Conservation (phyloP, 2,888 invertebrate genomes). For the Drosophila melanosoma region DNA sequence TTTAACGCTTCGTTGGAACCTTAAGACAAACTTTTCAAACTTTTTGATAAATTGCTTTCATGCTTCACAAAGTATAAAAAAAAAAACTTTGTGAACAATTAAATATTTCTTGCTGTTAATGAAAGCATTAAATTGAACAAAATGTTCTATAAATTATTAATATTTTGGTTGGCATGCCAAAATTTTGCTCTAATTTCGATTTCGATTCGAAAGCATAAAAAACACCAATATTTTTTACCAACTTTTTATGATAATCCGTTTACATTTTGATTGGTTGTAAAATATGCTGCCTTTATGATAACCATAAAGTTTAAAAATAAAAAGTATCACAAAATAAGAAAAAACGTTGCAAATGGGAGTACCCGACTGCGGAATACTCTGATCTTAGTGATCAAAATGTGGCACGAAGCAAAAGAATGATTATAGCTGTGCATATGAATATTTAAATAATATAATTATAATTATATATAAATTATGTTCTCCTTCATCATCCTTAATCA, state of each 20-base stretch:
- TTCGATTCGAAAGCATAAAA: neutral
- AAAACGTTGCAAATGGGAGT: neutral
- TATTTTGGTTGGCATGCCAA: neutral
- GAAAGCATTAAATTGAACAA: neutral
- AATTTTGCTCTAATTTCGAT: neutral
- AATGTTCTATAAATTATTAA: neutral
- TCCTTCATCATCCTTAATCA: too few relatives aligned
- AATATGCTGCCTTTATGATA: neutral
- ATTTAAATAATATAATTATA: too few relatives aligned
- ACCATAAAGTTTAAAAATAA: neutral
- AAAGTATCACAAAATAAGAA: neutral
- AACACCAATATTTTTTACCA: neutral
- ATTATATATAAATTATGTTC: too few relatives aligned
- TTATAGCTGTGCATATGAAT: neutral
- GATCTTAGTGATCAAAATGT: neutral
- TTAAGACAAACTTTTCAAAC: conserved; percentile 31
- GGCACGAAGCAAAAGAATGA: neutral
- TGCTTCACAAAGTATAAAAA: conserved; percentile 33
- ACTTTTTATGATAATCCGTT: neutral
- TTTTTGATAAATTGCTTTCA: conserved; percentile 21
- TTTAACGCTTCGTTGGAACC: conserved; percentile 30
- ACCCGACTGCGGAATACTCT: neutral
- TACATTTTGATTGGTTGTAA: neutral
- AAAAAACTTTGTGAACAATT: conserved; percentile 18
- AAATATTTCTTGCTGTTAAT: conserved; percentile 5